A percentile compares a stretch with the other conserved stretches of the same genome.
These are phyloP conservation scores for Eulimnadia texana DNA, from an alignment of 1,140 invertebrate species.

Conservation along the genomic window DNA sequence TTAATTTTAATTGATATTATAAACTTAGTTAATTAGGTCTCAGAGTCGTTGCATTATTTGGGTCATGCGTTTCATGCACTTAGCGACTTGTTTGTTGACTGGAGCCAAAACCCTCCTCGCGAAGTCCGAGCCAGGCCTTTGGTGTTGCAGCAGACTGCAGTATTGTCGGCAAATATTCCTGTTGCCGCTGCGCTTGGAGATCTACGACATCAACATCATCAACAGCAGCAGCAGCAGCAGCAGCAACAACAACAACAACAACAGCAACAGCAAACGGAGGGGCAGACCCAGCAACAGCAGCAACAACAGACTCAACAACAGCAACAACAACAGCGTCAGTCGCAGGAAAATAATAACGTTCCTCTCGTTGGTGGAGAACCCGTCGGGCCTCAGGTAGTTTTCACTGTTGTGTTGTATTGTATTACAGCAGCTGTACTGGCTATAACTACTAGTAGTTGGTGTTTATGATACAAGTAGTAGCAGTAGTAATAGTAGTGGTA, in stretches of 20 bases:
- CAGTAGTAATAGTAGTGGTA: too few relatives aligned
- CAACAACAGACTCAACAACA: slow-evolving; percentile 14
- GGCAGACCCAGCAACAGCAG: slow-evolving; percentile 18
- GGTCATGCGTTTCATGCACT: slow-evolving; percentile 74
- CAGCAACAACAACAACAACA: slow-evolving; percentile 23
- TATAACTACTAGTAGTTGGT: too few relatives aligned
- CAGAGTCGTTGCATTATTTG: slow-evolving; percentile 63
- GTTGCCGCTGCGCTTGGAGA: slow-evolving; percentile 18
- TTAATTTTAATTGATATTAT: too few relatives aligned
- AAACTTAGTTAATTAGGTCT: too few relatives aligned
- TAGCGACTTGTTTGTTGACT: slow-evolving; percentile 66
- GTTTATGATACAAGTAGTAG: too few relatives aligned
- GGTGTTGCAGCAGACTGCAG: slow-evolving; percentile 48
- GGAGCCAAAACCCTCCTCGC: slow-evolving; percentile 48
- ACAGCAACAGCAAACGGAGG: slow-evolving; percentile 16
- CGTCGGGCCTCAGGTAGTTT: too few relatives aligned
- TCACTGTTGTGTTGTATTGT: too few relatives aligned
- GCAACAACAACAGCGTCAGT: too few relatives aligned
- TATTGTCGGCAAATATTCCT: slow-evolving; percentile 45
- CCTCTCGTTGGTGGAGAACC: too few relatives aligned
- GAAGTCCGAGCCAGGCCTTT: slow-evolving; percentile 48
- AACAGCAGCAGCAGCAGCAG: slow-evolving; percentile 26
- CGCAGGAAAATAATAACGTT: too few relatives aligned
- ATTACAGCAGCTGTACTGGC: too few relatives aligned
- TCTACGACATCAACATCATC: slow-evolving; percentile 15